These are phyloP conservation scores for Anagrus nilaparvatae DNA, from an alignment of 1,140 invertebrate species.

Conservation along the genomic window DNA sequence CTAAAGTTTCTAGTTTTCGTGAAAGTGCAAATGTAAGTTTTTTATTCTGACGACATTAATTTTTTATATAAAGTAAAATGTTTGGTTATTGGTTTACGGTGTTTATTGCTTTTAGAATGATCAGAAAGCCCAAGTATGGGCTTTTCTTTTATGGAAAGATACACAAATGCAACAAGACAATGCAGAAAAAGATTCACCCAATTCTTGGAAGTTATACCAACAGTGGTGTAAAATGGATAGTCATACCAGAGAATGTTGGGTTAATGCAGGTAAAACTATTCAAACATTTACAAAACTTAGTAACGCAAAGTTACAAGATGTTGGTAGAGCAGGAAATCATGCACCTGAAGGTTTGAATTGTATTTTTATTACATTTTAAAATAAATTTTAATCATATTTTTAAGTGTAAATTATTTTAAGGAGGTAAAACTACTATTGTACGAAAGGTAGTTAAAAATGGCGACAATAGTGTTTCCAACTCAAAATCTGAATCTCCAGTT, in stretches of 20 bases:
- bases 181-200: conserved; percentile 40
- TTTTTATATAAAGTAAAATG: conserved; percentile 4
- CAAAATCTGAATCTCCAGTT: conserved; percentile 31
- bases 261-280: conserved; percentile 63
- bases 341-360: conserved; percentile 23
- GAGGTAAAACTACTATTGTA: conserved; percentile 30
- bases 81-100: conserved; percentile 9
- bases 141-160: conserved; percentile 71
- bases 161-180: conserved; percentile 49
- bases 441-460: conserved; percentile 39
- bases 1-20: conserved; percentile 35
- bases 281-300: conserved; percentile 54
- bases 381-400: not conserved
- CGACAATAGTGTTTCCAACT: no score
- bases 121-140: conserved; percentile 72
- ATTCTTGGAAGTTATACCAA: conserved; percentile 70
- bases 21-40: conserved; percentile 36
- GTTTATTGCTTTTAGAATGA: conserved; percentile 47
- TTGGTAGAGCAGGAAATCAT: conserved; percentile 22
- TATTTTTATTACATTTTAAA: conserved; percentile 6
- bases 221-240: conserved; percentile 70
- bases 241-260: conserved; percentile 60
- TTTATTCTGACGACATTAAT: not conserved
- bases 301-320: conserved; percentile 40
- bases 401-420: conserved; percentile 13